Evolutionary conservation across 2,797 vertebrate genomes (phyloP).

Genomic region (Enteromius unitaeniatus): DNA sequence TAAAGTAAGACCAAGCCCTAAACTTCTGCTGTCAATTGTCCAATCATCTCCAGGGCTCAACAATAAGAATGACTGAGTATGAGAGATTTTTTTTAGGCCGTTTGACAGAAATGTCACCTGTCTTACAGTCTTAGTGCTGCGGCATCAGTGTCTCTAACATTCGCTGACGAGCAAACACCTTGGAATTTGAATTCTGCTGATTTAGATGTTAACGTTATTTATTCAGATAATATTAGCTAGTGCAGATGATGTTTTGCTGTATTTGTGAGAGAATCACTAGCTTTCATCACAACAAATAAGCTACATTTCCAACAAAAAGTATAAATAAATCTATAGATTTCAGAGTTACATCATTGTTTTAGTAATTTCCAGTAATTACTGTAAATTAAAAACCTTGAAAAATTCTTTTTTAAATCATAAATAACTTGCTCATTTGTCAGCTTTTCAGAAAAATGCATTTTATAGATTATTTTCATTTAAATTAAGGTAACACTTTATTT

Average conservation of each 20-base stretch:
- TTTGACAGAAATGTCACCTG: not conserved
- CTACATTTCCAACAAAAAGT: not conserved
- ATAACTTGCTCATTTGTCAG: not conserved
- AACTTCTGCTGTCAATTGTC: conserved; percentile 41
- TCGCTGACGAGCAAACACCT: not conserved
- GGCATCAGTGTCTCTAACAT: not conserved
- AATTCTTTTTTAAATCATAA: not conserved
- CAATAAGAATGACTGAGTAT: not conserved
- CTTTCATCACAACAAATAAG: not conserved
- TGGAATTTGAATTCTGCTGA: not conserved
- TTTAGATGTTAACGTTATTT: not conserved
- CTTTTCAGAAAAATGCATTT: not conserved
- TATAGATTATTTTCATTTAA: not conserved
- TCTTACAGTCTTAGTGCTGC: not conserved
- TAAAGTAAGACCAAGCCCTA: conserved; percentile 58
- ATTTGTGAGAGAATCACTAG: conserved; percentile 5
- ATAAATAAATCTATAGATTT: not conserved
- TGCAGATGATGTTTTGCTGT: not conserved
- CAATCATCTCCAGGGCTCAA: conserved; percentile 41
- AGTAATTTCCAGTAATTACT: not conserved
- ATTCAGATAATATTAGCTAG: not conserved
- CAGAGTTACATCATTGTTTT: not conserved
- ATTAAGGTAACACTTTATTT: not conserved
- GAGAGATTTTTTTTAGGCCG: not conserved
- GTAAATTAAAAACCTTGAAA: not conserved